Base-by-base conservation (phyloP, 2,888 invertebrate genomes). In the Macrosoma leucophasiata region DNA sequence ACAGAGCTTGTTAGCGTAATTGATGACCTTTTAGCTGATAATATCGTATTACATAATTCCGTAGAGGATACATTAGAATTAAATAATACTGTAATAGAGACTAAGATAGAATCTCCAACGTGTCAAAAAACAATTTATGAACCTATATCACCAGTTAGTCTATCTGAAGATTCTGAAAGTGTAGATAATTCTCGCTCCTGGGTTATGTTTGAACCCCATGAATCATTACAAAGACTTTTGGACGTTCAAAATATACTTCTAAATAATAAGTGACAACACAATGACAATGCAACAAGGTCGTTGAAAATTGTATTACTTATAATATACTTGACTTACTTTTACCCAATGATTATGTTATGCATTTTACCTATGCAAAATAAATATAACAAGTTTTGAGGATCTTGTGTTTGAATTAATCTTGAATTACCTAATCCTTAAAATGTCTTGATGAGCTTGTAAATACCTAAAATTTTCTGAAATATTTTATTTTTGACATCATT, bases 141-240 rank as follows among this genome's bases (percentile, higher is more conserved):
- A 43, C 70, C 72, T 0, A 62, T 75, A 36, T 74, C 73, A 9
- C 72, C 76, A n/a, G 65, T 60, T 8, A 62, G 59, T 27, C 29
- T 43, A 14, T 43, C 43, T 19, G 57, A 58, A 29, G 36, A 43
- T 14, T 20, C 29, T 14, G 32, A 38, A 11, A 26, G 13, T 19
- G 31, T 30, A 29, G 25, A 27, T 24, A 22, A 25, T 14, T 31
- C 18, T 14, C 9, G 21, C n/a, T n/a, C n/a, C 10, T 45, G 37
- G 41, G 22, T 36, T 20, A 35, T 35, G 11, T 33, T 34, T 2
- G 23, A 34, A 14, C 42, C 42, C 13, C 41, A 42, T 13, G 39
- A 39, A 20, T 36, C 37, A 1, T 28, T 43, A 12, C 37, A 41
- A 19, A 27, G 28, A 9, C 28, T 46, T 17, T 43, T 46, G 21